Percentiles rank a stretch among this genome's conserved stretches.
phyloP scores from a whole-genome alignment of 1,140 invertebrate species.

The Atta colombica region DNA sequence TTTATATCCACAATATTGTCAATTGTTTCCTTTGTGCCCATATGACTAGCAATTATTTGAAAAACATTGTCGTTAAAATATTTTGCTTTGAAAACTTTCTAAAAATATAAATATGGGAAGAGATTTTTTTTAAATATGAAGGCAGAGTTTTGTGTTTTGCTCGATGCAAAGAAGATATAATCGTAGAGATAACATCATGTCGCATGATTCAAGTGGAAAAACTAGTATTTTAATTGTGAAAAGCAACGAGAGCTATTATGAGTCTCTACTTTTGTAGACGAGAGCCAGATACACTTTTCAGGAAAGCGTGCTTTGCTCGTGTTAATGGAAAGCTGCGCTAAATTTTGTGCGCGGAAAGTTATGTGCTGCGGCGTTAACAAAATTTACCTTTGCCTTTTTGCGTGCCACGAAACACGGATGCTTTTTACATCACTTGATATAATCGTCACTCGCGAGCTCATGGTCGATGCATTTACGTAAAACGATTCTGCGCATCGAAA shows the following conservation, averaged over 20 bases:
- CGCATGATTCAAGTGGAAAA: conserved; percentile 7
- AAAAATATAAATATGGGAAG: conserved; percentile 21
- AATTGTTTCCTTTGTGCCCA: conserved; percentile 46
- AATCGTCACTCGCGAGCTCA: neutral
- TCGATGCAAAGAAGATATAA: neutral
- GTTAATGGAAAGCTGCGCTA: neutral
- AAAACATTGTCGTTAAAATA: conserved; percentile 24
- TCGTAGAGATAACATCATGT: neutral
- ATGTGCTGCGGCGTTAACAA: conserved; percentile 4
- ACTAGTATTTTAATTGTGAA: conserved; percentile 6
- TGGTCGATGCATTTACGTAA: neutral
- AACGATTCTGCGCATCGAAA: neutral
- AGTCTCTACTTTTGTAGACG: neutral
- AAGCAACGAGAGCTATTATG: conserved; percentile 18
- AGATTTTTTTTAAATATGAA: neutral
- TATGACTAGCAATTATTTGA: conserved; percentile 24
- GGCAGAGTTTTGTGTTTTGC: neutral
- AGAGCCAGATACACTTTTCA: neutral
- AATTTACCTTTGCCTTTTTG: conserved; percentile 32
- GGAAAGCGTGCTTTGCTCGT: neutral
- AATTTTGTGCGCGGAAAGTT: conserved; percentile 30
- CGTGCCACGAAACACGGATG: neutral
- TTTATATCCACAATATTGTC: conserved; percentile 21
- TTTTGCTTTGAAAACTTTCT: conserved; percentile 15
- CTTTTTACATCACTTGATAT: conserved; percentile 34